Base-by-base conservation (phyloP, 2,113 vertebrate genomes). In the Caretta caretta region DNA sequence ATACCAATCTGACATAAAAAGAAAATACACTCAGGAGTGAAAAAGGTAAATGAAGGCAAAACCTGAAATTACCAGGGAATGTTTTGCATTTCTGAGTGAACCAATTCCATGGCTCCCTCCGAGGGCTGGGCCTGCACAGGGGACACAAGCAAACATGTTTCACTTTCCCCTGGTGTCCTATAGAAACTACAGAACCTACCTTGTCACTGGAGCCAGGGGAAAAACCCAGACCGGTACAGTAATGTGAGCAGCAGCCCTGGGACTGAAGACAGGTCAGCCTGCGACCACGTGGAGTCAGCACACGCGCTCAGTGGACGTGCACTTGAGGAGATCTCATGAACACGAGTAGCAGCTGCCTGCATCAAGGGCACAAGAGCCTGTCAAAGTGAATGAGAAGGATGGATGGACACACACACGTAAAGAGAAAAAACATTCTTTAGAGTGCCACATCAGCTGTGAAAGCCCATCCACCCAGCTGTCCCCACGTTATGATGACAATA, bases 1-100 rank as follows among this genome's bases (percentile, higher is more conserved):
- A 98, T 97, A 98, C 97, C 97, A 96, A 97, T 95, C 97, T 97
- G 97, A 94, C 94, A 96, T 95, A 92, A 96, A 90, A 90, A 59
- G 42, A 89, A 85, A 83, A 78, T 10, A 5, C 87, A 72, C 56
- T 51, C 89, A 16, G 48, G 69, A 96, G 50, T 4, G 16, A 0
- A 2, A 62, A 87, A 10, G 65, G 82, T 54, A 88, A 82, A 72
- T 59, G 51, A 76, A 94, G 65, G 83, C 76, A 87, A 83, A 79
- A 88, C n/a, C 84, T 17, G 86, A 75, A 86, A 87, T 53, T 46
- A 46, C n/a, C 12, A 81, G 31, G 50, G 38, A 53, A 10, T 0
- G 0, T 62, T n/a, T 1, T 0, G 6, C 57, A 17, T 8, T 31
- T 19, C 46, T 51, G 89, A 10, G 11, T 48, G 48, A 54, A 49